Percentiles rank a stretch among this genome's conserved stretches.
Evolutionary conservation across 2,888 invertebrate species (phyloP).

Genomic region (Cephus rjabovi): DNA sequence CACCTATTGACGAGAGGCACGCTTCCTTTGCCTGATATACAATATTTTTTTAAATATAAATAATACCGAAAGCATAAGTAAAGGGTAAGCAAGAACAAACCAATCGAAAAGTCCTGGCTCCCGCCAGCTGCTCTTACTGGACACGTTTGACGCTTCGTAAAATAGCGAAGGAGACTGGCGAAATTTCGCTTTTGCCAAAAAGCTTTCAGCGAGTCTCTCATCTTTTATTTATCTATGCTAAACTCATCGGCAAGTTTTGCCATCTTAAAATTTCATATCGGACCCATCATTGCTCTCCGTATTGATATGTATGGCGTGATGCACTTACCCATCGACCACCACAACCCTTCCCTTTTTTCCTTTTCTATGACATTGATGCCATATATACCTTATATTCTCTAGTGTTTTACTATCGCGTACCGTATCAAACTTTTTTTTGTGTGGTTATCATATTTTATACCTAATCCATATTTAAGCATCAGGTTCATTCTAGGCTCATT

Average conservation of each 20-base stretch:
- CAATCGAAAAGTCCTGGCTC: neutral
- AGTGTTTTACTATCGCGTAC: neutral
- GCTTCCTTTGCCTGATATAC: neutral
- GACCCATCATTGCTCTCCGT: conserved; percentile 28
- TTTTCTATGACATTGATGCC: conserved; percentile 28
- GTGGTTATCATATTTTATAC: neutral
- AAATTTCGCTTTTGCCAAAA: neutral
- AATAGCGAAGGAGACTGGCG: neutral
- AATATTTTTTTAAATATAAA: neutral
- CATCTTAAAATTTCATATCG: conserved; percentile 55
- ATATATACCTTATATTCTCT: neutral
- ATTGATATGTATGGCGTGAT: conserved; percentile 46
- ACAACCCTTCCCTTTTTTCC: conserved; percentile 39
- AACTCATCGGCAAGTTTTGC: conserved; percentile 47
- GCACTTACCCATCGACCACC: conserved; percentile 33
- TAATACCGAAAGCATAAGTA: no score
- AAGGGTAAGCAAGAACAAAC: neutral
- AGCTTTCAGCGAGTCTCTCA: conserved; percentile 28
- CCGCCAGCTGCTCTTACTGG: neutral
- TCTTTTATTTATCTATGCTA: conserved; percentile 62
- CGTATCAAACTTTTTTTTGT: neutral
- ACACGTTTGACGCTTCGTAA: neutral
- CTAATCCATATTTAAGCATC: neutral
- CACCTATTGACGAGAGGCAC: neutral
- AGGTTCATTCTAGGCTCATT: no score